Evolutionary conservation across 2,797 vertebrate genomes (phyloP), one percentile per base, ranked within the genome.

Genomic region (Aldrovandia affinis): DNA sequence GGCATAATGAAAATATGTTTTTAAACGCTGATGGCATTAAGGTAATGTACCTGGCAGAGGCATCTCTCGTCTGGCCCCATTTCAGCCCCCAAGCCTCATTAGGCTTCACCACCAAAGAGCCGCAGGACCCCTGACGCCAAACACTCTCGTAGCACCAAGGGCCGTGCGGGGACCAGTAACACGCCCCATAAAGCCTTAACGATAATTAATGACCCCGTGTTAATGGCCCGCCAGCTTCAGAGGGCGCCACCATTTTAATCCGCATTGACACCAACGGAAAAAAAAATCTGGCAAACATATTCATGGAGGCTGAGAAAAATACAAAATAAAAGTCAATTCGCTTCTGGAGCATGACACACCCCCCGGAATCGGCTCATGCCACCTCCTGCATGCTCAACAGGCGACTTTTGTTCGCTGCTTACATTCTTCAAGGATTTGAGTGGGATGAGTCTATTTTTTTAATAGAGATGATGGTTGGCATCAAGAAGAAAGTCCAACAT

Each of bases 21-120:
- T 84, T 65, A 92, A 89, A 87, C 88, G 88, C 83, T 84, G 88
- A 91, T 92, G 92, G 90, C 90, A 90, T 94, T 92, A 91, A 89
- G 89, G 93, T 94, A 94, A 95, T 94, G 92, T 91, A 93, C 92
- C 93, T 93, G 92, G 93, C 93, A 93, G 93, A 93, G 90, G 89
- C 90, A 92, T 95, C 95, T 94, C 92, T 90, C 87, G 90, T 91
- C 90, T 91, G 92, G 90, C 89, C 93, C 91, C 90, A 93, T 94
- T 94, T 94, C 91, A 91, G 91, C 88, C 85, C 89, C 92, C 87
- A 90, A 90, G 93, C 93, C 92, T 94, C 93, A 94, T 95, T 95
- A 94, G 92, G 88, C 89, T 87, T 87, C 86, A 92, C 84, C 89
- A 91, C 89, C 88, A 91, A 91, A 94, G 92, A 88, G 90, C 89